Conservation (phyloP, 1,140 invertebrate species). For the Drosophila virilis region DNA sequence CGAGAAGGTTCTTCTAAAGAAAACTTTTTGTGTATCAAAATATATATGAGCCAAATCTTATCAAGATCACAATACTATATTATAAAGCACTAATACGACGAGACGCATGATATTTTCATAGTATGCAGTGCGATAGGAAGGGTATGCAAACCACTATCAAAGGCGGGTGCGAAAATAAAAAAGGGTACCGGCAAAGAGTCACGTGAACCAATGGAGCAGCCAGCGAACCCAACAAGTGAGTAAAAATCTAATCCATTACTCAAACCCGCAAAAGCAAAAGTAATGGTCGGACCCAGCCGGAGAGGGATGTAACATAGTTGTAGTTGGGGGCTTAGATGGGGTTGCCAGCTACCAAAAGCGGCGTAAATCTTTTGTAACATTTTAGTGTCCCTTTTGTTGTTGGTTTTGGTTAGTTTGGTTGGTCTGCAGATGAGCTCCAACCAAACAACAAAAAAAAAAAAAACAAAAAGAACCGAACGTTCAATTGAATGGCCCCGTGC, state of each 20-base stretch:
- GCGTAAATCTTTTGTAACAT: slow-evolving; percentile 78
- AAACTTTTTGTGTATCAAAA: no score
- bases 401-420: slow-evolving; percentile 19
- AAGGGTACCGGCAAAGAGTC: slow-evolving; percentile 2
- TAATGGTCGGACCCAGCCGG: slow-evolving; percentile 49
- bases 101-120: not conserved
- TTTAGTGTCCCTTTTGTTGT: slow-evolving; percentile 57
- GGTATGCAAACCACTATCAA: slow-evolving; percentile 28
- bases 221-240: slow-evolving; percentile 59
- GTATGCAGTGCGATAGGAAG: not conserved
- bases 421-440: slow-evolving; percentile 37
- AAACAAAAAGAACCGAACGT: slow-evolving; percentile 7
- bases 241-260: slow-evolving; percentile 82
- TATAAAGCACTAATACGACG: no score
- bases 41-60: no score
- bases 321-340: not conserved
- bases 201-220: slow-evolving; percentile 14
- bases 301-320: not conserved
- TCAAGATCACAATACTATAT: no score
- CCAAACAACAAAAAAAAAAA: slow-evolving; percentile 3
- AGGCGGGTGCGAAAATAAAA: slow-evolving; percentile 20
- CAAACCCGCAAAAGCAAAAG: slow-evolving; percentile 70
- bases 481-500: slow-evolving; percentile 39
- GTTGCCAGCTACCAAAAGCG: slow-evolving; percentile 26
- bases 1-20: no score